phyloP scores from a whole-genome alignment of 1,140 invertebrate genomes.

The Drosophila repletoides region DNA sequence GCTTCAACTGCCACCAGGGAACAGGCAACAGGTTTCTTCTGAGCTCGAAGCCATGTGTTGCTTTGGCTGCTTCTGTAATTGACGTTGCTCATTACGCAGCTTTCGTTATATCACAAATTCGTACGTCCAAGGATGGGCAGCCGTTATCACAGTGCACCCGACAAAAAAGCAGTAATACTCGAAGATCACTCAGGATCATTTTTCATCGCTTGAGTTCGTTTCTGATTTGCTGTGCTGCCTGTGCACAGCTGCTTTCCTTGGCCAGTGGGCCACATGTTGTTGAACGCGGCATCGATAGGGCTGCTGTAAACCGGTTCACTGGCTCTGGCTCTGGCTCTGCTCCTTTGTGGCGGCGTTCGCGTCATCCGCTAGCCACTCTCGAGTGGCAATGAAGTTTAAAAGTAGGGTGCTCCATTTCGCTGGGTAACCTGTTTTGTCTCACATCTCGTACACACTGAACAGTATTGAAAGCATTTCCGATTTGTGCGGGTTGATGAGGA shows the following conservation, averaged over 20 bases:
- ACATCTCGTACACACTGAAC: background rate
- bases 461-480: constrained; percentile 22
- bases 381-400: constrained; percentile 68
- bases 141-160: constrained; percentile 37
- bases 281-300: constrained; percentile 1
- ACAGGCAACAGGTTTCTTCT: constrained; percentile 61
- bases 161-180: constrained; percentile 8
- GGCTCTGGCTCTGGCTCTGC: constrained; percentile 34
- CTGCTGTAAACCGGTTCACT: constrained; percentile 39
- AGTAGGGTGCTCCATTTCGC: constrained; percentile 76
- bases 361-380: constrained; percentile 55
- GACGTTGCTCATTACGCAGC: constrained; percentile 62
- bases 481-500: background rate
- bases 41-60: constrained; percentile 59
- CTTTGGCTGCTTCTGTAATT: constrained; percentile 54
- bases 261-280: constrained; percentile 39
- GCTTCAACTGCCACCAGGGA: constrained; percentile 44
- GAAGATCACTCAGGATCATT: background rate
- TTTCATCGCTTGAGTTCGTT: background rate
- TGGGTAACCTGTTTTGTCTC: constrained; percentile 63
- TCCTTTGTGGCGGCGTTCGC: constrained; percentile 36
- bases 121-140: constrained; percentile 52
- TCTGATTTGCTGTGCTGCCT: background rate
- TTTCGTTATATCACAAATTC: constrained; percentile 69
- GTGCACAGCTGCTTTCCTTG: constrained; percentile 34